These are phyloP conservation scores for Eupithecia pulchellata DNA, from an alignment of 2,888 invertebrate genomes.

Conservation along the genomic window DNA sequence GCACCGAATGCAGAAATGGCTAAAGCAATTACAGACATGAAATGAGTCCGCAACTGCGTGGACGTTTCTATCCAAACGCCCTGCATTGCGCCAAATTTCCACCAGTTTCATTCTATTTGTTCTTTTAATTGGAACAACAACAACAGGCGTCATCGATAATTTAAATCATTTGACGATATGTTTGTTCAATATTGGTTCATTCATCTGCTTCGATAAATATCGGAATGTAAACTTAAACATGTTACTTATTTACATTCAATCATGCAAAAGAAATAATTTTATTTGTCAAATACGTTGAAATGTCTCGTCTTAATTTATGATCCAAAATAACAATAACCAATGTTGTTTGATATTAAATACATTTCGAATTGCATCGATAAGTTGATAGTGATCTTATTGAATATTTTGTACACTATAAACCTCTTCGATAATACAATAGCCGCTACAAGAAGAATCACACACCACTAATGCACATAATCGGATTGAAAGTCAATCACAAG, in stretches of 20 bases:
- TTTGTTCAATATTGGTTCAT: constrained; percentile 3
- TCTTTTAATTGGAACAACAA: constrained; percentile 70
- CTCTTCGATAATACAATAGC: constrained; percentile 74
- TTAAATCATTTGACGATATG: constrained; percentile 28
- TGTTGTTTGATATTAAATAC: neutral
- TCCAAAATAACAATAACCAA: neutral
- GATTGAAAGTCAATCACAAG: constrained; percentile 46
- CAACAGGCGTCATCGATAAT: constrained; percentile 49
- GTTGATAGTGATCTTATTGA: constrained; percentile 9
- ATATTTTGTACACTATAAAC: constrained; percentile 71
- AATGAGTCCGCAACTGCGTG: constrained; percentile 73
- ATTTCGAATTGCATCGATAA: neutral
- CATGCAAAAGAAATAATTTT: constrained; percentile 2
- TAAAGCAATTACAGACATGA: constrained; percentile 69
- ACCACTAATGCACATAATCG: constrained; percentile 73
- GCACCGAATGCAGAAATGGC: constrained; percentile 58
- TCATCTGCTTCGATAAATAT: constrained; percentile 17
- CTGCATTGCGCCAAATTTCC: constrained; percentile 82
- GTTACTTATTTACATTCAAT: constrained; percentile 33
- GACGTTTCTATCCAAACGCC: constrained; percentile 70
- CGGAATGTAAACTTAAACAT: constrained; percentile 19
- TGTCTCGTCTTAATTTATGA: constrained; percentile 27
- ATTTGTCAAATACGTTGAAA: constrained; percentile 40
- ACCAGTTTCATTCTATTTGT: constrained; percentile 72
- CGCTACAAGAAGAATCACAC: constrained; percentile 71